These are phyloP conservation scores for Bergia sp. DNA, from an alignment of 92 coral and sea anemone genomes.

Conservation along the genomic window DNA sequence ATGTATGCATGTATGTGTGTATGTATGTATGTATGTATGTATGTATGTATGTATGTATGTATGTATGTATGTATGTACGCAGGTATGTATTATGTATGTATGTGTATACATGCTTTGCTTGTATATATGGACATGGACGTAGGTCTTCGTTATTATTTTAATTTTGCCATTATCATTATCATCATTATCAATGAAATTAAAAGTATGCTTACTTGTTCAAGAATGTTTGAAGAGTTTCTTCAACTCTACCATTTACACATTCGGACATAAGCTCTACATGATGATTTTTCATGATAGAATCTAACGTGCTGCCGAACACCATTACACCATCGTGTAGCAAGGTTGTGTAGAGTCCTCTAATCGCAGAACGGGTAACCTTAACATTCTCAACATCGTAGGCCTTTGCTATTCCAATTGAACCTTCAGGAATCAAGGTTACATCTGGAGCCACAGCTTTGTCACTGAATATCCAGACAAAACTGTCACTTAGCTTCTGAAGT, in stretches of 20 bases:
- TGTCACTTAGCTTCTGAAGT: slow-evolving; percentile 47
- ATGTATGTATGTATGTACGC: too few species aligned
- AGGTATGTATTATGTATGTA: too few species aligned
- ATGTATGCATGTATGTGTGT: too few species aligned
- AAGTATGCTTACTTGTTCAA: slow-evolving; percentile 61
- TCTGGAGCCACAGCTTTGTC: slow-evolving; percentile 58
- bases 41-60: too few species aligned
- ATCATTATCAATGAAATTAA: not conserved
- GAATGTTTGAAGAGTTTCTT: not conserved
- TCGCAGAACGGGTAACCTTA: not conserved
- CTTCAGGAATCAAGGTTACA: slow-evolving; percentile 53
- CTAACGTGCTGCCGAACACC: slow-evolving; percentile 45
- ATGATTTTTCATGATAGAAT: slow-evolving; percentile 9
- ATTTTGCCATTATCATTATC: not conserved
- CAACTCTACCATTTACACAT: slow-evolving; percentile 2
- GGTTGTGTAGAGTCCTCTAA: not conserved
- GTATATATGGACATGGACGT: too few species aligned
- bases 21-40: too few species aligned
- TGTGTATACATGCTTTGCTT: too few species aligned
- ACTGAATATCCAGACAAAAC: slow-evolving; percentile 75
- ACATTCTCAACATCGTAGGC: slow-evolving; percentile 31
- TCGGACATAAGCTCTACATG: slow-evolving; percentile 9
- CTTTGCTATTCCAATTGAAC: slow-evolving; percentile 67
- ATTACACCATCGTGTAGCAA: slow-evolving; percentile 36
- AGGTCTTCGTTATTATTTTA: too few species aligned